Evolutionary conservation across 2,113 vertebrate genomes (phyloP).

Genomic region (Turdus rufiventris): DNA sequence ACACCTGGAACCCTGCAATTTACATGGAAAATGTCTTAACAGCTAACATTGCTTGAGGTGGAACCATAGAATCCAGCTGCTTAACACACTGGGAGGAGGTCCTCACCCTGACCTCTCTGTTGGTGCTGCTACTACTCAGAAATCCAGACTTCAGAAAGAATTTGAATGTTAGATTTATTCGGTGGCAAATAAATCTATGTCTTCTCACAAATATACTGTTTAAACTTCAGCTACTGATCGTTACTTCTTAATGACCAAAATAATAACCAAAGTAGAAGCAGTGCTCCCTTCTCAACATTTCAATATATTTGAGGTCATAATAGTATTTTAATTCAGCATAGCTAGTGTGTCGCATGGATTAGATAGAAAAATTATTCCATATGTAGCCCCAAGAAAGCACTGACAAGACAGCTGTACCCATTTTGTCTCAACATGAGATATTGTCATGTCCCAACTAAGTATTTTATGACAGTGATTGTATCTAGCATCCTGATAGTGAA

Average conservation of each 20-base stretch:
- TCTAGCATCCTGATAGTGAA: background rate
- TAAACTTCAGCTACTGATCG: background rate
- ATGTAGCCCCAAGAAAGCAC: background rate
- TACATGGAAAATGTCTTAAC: background rate
- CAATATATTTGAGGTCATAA: background rate
- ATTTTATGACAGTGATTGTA: background rate
- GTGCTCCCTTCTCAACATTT: background rate
- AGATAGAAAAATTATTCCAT: background rate
- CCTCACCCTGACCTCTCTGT: background rate
- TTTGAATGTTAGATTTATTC: background rate
- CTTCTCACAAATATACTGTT: background rate
- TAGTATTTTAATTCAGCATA: background rate
- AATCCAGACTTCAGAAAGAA: background rate
- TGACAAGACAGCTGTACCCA: background rate
- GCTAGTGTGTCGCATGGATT: background rate
- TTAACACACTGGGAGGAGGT: rapidly evolving
- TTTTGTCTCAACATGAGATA: background rate
- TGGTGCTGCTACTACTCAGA: background rate
- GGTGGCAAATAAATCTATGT: background rate
- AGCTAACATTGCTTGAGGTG: background rate
- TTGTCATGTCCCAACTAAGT: background rate
- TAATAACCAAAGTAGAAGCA: background rate
- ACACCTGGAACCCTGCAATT: background rate
- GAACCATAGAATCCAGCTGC: rapidly evolving
- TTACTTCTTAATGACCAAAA: background rate